Percentiles rank a stretch among this genome's conserved stretches.
phyloP scores from a whole-genome alignment of 2,888 invertebrate species.

The Polietes domitor region DNA sequence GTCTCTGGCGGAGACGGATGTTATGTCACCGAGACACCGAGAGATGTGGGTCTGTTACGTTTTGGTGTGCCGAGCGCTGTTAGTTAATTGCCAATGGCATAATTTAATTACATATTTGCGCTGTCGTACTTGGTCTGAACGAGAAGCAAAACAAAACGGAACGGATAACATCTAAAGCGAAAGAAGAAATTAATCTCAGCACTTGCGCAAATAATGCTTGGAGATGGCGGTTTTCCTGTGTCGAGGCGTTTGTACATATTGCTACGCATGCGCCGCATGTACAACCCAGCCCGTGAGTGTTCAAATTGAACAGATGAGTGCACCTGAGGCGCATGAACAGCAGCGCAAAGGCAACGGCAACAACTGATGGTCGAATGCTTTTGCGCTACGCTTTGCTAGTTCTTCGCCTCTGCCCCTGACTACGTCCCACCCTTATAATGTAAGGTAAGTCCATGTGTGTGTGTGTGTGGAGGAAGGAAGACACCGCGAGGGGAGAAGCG shows the following conservation, averaged over 20 bases:
- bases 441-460: neutral
- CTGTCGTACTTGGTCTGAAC: neutral
- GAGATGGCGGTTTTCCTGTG: neutral
- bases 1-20: slow-evolving; percentile 5
- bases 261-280: neutral
- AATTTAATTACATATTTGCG: slow-evolving; percentile 53
- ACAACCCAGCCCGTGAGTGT: slow-evolving; percentile 2
- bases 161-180: too few species aligned
- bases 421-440: neutral
- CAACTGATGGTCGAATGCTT: neutral
- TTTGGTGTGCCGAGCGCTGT: neutral
- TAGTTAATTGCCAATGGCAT: slow-evolving; percentile 46
- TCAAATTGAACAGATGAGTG: slow-evolving; percentile 60
- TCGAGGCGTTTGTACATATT: neutral
- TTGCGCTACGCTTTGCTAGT: neutral
- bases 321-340: slow-evolving; percentile 41
- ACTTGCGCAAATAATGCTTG: neutral
- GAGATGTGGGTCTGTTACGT: slow-evolving; percentile 19
- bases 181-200: slow-evolving; percentile 13
- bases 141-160: neutral
- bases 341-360: neutral
- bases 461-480: slow-evolving; percentile 14
- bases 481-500: neutral
- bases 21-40: slow-evolving; percentile 13
- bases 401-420: neutral